Base-by-base conservation (phyloP, 1,140 invertebrate genomes). In the Drosophila kurseongensis region DNA sequence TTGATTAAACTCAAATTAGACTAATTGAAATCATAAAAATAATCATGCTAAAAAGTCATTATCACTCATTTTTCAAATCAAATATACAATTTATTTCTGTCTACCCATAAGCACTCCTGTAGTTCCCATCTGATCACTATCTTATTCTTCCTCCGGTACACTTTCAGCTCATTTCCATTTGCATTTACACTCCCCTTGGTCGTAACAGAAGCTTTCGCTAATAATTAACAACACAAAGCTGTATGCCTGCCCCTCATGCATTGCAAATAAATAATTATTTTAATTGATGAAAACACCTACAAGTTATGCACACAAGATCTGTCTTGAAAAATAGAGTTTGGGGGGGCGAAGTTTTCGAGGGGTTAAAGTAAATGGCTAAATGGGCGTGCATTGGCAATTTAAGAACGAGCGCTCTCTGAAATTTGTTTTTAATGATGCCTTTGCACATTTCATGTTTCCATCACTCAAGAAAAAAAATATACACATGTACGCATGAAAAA, bases 231-330 rank as follows among this genome's bases (percentile, higher is more conserved):
- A 18, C 44, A 41, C 42, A 71, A 56, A 57, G 36, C 67, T 41
- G 51, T 14, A 18, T 27, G 48, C 65, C 44, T 48, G 44, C 73
- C 48, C 35, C 63, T 65, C 65, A 66, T 78, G 83, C 72, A 77
- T 83, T 59, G 66, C 80, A 88, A 89, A 89, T 88, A 89, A 89
- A 84, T 84, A 72, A 74, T 89, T 88, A 84, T 78, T 84, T 88
- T 88, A 88, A 90, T 88, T 88, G 84, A 88, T 75, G 76, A 84
- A 88, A 88, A 88, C 84, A 88, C 84, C 84, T 89, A 71, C 68
- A 71, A 71, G 76, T 74, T 44, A 48, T 82, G 83, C 58, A 76
- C 62, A 58, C 48, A 44, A 67, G 32, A 56, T 50, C 44, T 44
- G 32, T 9, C 41, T 38, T 32, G n/a, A 54, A 55, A 71, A 29